These are phyloP conservation scores for Mesoligia furuncula DNA, from an alignment of 2,888 invertebrate genomes.

Conservation along the genomic window DNA sequence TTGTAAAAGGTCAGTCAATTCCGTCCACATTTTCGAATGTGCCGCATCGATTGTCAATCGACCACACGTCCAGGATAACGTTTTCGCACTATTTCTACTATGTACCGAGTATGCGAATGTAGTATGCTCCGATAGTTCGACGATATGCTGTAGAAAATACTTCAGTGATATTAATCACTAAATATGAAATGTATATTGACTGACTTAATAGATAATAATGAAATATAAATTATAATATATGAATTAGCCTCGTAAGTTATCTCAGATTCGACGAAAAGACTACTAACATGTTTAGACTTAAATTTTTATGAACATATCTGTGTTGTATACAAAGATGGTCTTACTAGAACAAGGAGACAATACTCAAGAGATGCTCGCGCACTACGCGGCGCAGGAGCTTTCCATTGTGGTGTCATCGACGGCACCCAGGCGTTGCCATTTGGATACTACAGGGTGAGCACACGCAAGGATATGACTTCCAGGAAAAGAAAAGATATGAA, in stretches of 20 bases:
- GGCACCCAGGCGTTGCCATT: conserved; percentile 17
- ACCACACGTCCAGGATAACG: conserved; percentile 68
- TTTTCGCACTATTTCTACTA: conserved; percentile 81
- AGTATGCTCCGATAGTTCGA: conserved; percentile 71
- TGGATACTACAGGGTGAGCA: conserved; percentile 30
- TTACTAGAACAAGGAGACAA: conserved; percentile 86
- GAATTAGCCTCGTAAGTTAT: conserved; percentile 87
- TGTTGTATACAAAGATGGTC: conserved; percentile 85
- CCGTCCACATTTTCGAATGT: conserved; percentile 89
- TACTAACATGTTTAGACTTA: conserved; percentile 87
- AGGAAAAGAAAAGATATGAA: conserved; percentile 38
- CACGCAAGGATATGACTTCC: conserved; percentile 46
- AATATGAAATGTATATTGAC: conserved; percentile 85
- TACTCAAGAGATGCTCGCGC: conserved; percentile 79
- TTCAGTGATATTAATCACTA: conserved; percentile 86
- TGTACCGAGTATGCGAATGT: conserved; percentile 67
- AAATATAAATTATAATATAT: conserved; percentile 84
- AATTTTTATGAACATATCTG: conserved; percentile 89
- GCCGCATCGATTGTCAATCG: conserved; percentile 72
- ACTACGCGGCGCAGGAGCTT: conserved; percentile 47
- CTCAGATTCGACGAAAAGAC: conserved; percentile 90
- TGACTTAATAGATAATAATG: conserved; percentile 87
- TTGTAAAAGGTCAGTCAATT: conserved; percentile 77
- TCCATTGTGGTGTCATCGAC: conserved; percentile 13
- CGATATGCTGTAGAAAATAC: conserved; percentile 79